Conservation (phyloP, 2,113 vertebrate genomes). For the Phrynosoma platyrhinos region DNA sequence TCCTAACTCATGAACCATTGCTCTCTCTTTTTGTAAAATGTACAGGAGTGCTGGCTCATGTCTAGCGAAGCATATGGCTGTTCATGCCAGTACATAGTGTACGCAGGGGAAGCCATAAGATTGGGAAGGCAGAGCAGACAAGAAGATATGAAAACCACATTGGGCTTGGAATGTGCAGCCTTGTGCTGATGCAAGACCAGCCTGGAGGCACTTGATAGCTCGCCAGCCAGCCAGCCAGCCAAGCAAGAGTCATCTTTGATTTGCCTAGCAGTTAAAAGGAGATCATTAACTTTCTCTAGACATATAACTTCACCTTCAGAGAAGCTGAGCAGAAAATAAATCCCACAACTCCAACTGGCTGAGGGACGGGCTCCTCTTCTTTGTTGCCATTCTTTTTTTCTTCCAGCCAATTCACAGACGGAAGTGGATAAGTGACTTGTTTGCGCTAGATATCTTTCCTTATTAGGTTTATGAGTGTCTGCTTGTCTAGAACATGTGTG, state of each 20-base stretch:
- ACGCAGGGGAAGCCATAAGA: conserved; percentile 42
- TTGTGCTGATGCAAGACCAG: conserved; percentile 28
- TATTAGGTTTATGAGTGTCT: accelerated
- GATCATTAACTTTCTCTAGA: conserved; percentile 76
- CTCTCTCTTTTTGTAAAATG: neutral
- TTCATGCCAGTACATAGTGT: neutral
- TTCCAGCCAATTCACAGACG: neutral
- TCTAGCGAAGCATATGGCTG: neutral
- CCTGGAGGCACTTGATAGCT: conserved; percentile 68
- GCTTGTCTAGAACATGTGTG: neutral
- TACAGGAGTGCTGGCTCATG: too few relatives aligned
- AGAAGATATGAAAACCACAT: conserved; percentile 52
- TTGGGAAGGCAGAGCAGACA: conserved; percentile 46
- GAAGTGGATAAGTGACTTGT: conserved; percentile 8
- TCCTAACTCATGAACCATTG: neutral
- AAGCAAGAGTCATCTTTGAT: conserved; percentile 78
- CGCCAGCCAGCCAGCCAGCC: conserved; percentile 72
- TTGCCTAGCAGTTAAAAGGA: conserved; percentile 64
- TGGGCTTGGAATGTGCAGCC: conserved; percentile 56
- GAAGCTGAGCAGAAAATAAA: conserved; percentile 61
- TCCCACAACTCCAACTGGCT: conserved; percentile 35
- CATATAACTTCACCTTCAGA: conserved; percentile 58
- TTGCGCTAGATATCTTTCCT: neutral
- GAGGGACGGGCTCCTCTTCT: neutral
- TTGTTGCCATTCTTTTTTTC: conserved; percentile 15